Conservation (phyloP, 2,797 vertebrate genomes). For the Cossypha polioptera region DNA sequence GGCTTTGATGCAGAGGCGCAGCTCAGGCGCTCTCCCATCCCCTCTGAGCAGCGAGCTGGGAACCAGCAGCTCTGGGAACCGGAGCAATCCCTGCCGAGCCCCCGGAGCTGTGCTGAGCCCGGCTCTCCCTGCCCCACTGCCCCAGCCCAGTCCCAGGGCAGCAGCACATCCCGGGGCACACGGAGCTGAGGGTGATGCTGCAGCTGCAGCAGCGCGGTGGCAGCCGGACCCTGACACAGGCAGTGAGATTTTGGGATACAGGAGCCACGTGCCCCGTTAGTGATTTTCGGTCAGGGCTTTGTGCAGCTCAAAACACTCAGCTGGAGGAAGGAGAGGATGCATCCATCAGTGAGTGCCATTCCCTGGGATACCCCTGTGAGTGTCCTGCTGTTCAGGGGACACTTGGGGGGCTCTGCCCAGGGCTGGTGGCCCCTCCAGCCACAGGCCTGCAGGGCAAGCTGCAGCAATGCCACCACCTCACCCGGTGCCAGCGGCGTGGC, state of each 20-base stretch:
- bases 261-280: background rate
- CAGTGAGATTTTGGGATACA: background rate
- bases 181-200: background rate
- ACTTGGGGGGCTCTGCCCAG: background rate
- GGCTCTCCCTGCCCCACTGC: fast-evolving
- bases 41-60: background rate
- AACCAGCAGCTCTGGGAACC: too few relatives aligned
- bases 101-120: background rate
- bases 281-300: background rate
- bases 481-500: fast-evolving
- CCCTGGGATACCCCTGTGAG: fast-evolving
- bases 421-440: too few relatives aligned
- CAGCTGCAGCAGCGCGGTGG: fast-evolving
- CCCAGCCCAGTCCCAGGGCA: background rate
- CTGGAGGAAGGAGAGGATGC: too few relatives aligned
- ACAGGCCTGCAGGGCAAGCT: background rate
- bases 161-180: background rate
- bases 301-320: background rate
- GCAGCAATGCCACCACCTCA: background rate
- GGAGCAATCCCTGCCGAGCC: background rate
- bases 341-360: background rate
- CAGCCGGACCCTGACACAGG: background rate
- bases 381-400: background rate
- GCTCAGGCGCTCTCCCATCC: background rate
- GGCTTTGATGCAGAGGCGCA: background rate